phyloP scores from a whole-genome alignment of 2,113 vertebrate genomes.

The Haemorhous mexicanus region DNA sequence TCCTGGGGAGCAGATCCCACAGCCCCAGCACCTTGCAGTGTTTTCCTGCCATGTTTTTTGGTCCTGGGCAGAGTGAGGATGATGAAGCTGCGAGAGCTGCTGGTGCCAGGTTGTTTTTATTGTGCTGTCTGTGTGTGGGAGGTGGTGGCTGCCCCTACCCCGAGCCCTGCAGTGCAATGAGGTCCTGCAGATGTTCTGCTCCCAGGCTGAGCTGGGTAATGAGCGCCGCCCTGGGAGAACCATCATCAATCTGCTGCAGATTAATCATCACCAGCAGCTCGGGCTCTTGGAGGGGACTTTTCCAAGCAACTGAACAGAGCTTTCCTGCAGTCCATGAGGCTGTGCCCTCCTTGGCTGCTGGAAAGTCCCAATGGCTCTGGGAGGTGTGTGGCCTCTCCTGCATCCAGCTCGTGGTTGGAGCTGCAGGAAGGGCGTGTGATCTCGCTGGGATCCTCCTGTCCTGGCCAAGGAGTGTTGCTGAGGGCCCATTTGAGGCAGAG shows the following conservation, averaged over 20 bases:
- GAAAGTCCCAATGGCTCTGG: not conserved
- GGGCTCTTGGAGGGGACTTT: not conserved
- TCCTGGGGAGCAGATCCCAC: fast-evolving
- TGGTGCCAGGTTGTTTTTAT: not conserved
- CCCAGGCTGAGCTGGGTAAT: not conserved
- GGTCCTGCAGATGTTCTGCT: conserved; percentile 7
- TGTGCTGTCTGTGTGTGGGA: not conserved
- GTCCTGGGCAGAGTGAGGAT: not conserved
- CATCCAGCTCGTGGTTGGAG: not conserved
- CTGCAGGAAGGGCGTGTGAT: fast-evolving
- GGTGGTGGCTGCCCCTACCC: not conserved
- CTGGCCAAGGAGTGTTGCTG: fast-evolving
- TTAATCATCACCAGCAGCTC: not conserved
- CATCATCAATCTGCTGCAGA: not conserved
- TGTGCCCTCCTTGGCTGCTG: fast-evolving
- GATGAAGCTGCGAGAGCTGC: not conserved
- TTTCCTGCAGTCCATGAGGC: not conserved
- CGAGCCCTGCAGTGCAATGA: not conserved
- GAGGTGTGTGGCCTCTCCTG: not conserved
- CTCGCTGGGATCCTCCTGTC: not conserved
- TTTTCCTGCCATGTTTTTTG: fast-evolving
- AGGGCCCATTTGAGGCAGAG: not conserved
- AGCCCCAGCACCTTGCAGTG: fast-evolving
- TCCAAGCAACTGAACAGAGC: fast-evolving
- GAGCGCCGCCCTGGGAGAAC: fast-evolving